These are phyloP conservation scores for Nephrotoma guestfalica DNA, from an alignment of 2,888 invertebrate species.

Conservation along the genomic window DNA sequence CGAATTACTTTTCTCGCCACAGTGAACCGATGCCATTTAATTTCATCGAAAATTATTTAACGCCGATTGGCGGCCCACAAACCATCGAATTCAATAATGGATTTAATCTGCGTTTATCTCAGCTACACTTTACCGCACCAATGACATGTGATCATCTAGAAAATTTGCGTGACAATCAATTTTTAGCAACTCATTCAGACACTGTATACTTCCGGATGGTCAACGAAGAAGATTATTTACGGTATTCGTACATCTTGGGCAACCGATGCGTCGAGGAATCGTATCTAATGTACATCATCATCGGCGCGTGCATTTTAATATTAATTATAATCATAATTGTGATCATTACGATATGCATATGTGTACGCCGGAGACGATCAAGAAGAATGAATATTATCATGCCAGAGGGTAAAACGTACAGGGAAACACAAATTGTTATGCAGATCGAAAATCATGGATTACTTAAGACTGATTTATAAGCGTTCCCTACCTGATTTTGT, in stretches of 20 bases:
- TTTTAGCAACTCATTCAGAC: slow-evolving; percentile 23
- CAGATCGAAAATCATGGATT: slow-evolving; percentile 74
- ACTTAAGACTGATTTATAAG: slow-evolving; percentile 55
- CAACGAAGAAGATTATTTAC: slow-evolving; percentile 9
- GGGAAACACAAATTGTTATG: slow-evolving; percentile 75
- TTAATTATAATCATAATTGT: slow-evolving; percentile 32
- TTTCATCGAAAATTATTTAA: slow-evolving; percentile 25
- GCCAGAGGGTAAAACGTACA: slow-evolving; percentile 67
- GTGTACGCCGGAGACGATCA: slow-evolving; percentile 41
- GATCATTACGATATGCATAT: slow-evolving; percentile 33
- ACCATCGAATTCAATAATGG: slow-evolving; percentile 22
- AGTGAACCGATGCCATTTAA: slow-evolving; percentile 22
- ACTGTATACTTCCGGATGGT: slow-evolving; percentile 20
- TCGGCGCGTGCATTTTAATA: slow-evolving; percentile 34
- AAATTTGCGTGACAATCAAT: slow-evolving; percentile 17
- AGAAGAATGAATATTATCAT: slow-evolving; percentile 51
- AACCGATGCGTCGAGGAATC: slow-evolving; percentile 22
- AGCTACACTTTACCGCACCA: not conserved
- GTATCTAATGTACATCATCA: slow-evolving; percentile 32
- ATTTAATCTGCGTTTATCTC: slow-evolving; percentile 22
- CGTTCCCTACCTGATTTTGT: slow-evolving; percentile 1
- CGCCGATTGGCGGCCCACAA: slow-evolving; percentile 16
- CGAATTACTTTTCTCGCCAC: not conserved
- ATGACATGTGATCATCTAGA: slow-evolving; percentile 24
- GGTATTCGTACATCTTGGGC: slow-evolving; percentile 22